These are phyloP conservation scores for Excalfactoria chinensis DNA, from an alignment of 2,113 vertebrate genomes.

Conservation along the genomic window DNA sequence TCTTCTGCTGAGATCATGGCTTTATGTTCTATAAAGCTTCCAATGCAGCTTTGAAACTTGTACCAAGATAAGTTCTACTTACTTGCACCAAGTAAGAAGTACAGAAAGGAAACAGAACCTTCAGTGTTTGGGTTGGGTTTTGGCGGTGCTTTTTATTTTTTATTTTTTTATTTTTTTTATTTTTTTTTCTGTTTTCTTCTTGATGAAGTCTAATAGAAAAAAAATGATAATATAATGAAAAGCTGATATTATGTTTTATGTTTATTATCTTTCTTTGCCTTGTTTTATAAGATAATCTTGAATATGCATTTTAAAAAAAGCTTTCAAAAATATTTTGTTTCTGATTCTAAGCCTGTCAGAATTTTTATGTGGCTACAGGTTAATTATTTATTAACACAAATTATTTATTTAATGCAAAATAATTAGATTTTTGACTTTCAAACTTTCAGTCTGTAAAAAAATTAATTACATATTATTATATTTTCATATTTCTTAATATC, in stretches of 20 bases:
- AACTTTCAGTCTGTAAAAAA: neutral
- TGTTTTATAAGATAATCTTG: neutral
- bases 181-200: rapidly evolving
- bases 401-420: neutral
- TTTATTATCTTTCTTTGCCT: neutral
- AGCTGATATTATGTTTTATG: neutral
- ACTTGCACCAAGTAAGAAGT: neutral
- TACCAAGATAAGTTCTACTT: neutral
- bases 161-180: neutral
- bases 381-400: too few relatives aligned
- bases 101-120: neutral
- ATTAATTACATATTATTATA: neutral
- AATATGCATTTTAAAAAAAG: neutral
- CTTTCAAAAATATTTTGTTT: neutral
- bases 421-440: neutral
- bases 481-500: neutral
- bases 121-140: neutral
- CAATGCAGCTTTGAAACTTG: neutral
- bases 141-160: too few relatives aligned
- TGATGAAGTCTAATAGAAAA: neutral
- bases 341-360: neutral
- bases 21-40: neutral
- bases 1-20: neutral
- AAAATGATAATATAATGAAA: neutral
- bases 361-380: neutral